phyloP scores from a whole-genome alignment of 2,113 vertebrate species.

The Calonectris borealis region DNA sequence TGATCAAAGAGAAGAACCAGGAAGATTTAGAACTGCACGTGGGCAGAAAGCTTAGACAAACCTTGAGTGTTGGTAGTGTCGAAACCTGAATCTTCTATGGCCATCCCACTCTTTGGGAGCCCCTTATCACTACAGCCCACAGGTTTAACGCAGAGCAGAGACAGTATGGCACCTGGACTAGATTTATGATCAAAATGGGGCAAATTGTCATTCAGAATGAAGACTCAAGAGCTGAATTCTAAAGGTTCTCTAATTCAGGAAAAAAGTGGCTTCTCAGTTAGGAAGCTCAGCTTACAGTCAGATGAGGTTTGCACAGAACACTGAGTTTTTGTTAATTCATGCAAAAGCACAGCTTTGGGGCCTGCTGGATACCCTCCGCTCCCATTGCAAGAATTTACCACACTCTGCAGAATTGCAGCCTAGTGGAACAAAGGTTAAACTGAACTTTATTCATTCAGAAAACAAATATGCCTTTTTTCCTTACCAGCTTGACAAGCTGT shows the following conservation, averaged over 20 bases:
- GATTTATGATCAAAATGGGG: background rate
- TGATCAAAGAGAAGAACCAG: background rate
- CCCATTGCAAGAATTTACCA: background rate
- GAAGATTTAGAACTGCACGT: background rate
- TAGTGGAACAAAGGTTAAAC: conserved; percentile 24
- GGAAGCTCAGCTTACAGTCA: conserved; percentile 38
- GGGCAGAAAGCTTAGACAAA: background rate
- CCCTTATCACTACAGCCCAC: background rate
- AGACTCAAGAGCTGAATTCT: background rate
- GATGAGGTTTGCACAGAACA: conserved; percentile 45
- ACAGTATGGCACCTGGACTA: background rate
- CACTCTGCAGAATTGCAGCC: conserved; percentile 4
- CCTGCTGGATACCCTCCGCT: background rate
- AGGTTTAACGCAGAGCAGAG: background rate
- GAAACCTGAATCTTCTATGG: background rate
- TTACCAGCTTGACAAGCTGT: background rate
- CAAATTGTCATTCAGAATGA: background rate
- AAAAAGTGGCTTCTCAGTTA: background rate
- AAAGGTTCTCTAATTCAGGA: background rate
- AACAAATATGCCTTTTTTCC: background rate
- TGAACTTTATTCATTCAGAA: conserved; percentile 34
- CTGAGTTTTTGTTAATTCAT: conserved; percentile 48
- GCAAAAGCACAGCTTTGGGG: conserved; percentile 34
- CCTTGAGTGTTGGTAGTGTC: background rate
- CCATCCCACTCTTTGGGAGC: background rate